Evolutionary conservation across 2,113 vertebrate species (phyloP).

Genomic region (Dicrurus megarhynchus): DNA sequence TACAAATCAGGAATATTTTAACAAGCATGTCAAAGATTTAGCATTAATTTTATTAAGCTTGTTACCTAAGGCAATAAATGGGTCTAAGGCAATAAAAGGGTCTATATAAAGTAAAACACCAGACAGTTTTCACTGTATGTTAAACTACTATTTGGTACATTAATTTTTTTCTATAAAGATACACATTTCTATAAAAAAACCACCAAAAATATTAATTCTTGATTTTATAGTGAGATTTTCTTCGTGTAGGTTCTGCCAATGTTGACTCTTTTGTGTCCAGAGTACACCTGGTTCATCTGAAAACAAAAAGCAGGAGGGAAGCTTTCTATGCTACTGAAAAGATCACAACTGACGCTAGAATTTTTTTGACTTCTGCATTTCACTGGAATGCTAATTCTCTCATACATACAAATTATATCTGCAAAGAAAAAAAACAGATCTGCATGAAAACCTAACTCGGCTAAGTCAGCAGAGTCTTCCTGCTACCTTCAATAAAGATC

Average conservation of each 20-base stretch:
- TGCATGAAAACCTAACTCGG: not conserved
- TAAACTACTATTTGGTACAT: not conserved
- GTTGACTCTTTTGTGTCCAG: not conserved
- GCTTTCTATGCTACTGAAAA: not conserved
- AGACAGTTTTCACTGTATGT: conserved; percentile 27
- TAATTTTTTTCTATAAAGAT: not conserved
- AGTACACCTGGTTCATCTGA: not conserved
- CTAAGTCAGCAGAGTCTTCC: not conserved
- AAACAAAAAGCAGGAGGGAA: not conserved
- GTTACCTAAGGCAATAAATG: conserved; percentile 52
- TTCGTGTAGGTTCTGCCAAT: not conserved
- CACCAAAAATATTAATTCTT: not conserved
- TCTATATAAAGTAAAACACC: conserved; percentile 31
- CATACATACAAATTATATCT: not conserved
- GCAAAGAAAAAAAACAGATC: not conserved
- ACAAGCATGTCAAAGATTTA: conserved; percentile 60
- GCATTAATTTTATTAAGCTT: conserved; percentile 62
- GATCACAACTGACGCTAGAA: not conserved
- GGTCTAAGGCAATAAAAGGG: conserved; percentile 33
- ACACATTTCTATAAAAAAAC: not conserved
- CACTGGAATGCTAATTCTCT: not conserved
- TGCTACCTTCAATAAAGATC: not conserved
- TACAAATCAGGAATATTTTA: conserved; percentile 65
- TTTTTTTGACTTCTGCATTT: not conserved
- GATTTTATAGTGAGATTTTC: not conserved